Evolutionary conservation across 1,140 invertebrate genomes (phyloP).

Genomic region (Drosophila teissieri): DNA sequence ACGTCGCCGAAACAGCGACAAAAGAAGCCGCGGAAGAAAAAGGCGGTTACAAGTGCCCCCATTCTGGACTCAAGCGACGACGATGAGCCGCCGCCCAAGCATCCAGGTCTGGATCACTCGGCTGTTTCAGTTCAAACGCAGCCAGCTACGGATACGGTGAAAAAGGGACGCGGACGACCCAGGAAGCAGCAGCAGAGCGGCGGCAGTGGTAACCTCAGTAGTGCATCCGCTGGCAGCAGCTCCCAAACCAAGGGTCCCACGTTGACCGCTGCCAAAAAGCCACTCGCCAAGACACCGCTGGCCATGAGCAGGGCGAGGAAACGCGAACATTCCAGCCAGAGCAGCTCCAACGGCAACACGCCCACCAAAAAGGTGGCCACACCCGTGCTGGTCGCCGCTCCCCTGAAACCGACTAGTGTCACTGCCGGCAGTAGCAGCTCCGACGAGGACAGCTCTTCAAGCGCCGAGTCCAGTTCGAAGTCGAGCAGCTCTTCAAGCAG

Average conservation of each 20-base stretch:
- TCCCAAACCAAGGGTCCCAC: constrained; percentile 73
- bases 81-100: constrained; percentile 62
- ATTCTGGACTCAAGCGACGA: constrained; percentile 76
- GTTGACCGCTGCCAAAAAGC: constrained; percentile 77
- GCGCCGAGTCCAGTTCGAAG: constrained; percentile 57
- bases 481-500: constrained; percentile 54
- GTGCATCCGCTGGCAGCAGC: constrained; percentile 53
- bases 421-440: constrained; percentile 40
- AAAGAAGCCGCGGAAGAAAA: constrained; percentile 71
- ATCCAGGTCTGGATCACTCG: constrained; percentile 38
- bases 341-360: constrained; percentile 72
- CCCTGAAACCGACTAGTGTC: neutral
- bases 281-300: constrained; percentile 49
- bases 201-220: constrained; percentile 51
- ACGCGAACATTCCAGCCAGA: constrained; percentile 56
- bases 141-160: constrained; percentile 26
- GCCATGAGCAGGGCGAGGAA: constrained; percentile 31
- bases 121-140: constrained; percentile 19
- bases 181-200: constrained; percentile 62
- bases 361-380: constrained; percentile 55
- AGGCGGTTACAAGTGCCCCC: constrained; percentile 37
- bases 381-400: constrained; percentile 20
- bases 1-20: constrained; percentile 63
- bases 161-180: constrained; percentile 77
- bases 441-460: constrained; percentile 62